A percentile compares a stretch with the other conserved stretches of the same genome.
These are phyloP conservation scores for Druon quercuslanigerum DNA, from an alignment of 1,140 invertebrate genomes.

Conservation along the genomic window DNA sequence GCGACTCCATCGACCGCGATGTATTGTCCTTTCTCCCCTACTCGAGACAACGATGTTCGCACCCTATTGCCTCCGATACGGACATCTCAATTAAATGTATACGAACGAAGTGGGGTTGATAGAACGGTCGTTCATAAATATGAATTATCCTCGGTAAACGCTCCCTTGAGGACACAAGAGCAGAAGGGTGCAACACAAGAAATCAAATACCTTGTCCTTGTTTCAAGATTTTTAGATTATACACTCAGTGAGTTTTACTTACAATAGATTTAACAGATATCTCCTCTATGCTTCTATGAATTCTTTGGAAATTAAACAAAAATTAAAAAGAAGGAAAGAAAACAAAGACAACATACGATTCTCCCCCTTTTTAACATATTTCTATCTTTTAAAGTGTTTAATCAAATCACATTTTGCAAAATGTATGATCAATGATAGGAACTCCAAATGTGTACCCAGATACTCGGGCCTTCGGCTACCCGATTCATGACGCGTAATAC, in stretches of 20 bases:
- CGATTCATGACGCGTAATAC: too few relatives aligned
- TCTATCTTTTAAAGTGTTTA: not conserved
- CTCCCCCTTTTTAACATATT: not conserved
- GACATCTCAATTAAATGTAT: conserved; percentile 76
- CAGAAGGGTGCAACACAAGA: conserved; percentile 44
- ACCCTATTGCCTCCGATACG: conserved; percentile 73
- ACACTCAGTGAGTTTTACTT: not conserved
- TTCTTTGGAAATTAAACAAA: not conserved
- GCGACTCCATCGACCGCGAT: conserved; percentile 48
- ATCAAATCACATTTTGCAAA: too few relatives aligned
- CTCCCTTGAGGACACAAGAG: conserved; percentile 62
- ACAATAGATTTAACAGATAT: not conserved
- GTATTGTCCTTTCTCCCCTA: conserved; percentile 61
- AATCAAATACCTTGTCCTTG: conserved; percentile 33
- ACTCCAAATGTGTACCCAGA: too few relatives aligned
- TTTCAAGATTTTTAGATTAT: conserved; percentile 5
- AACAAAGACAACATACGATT: too few relatives aligned
- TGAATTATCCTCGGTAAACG: conserved; percentile 75
- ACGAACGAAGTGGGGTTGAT: conserved; percentile 73
- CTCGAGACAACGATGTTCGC: conserved; percentile 66
- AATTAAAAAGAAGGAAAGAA: too few relatives aligned
- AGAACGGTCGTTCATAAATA: conserved; percentile 74
- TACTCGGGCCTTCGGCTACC: too few relatives aligned
- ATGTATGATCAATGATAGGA: too few relatives aligned
- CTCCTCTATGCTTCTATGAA: not conserved